Evolutionary conservation across 1,140 invertebrate genomes (phyloP), one percentile per base, ranked within the genome.

Genomic region (Leucophenga varia): DNA sequence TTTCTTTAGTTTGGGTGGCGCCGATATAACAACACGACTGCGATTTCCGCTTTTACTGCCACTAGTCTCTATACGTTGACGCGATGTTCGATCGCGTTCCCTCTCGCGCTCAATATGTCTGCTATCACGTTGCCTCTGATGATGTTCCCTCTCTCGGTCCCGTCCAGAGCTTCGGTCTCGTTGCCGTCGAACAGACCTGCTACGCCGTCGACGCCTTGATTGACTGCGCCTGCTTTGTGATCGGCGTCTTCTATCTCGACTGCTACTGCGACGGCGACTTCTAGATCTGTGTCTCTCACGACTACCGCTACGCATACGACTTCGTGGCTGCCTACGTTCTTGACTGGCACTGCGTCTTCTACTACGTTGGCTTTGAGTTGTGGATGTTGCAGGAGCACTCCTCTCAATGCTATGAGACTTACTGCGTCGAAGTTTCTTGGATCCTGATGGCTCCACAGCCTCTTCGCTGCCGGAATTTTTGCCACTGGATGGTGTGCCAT

Each of bases 1-100:
- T 57, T 74, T 74, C 41, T 73, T 74, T 18, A 73, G 52, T 47
- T 74, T 74, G 10, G 71, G 67, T 16, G 71, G 70, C 13, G 70
- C 70, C 20, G 70, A 73, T 13, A 73, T 73, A 19, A 73, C 65
- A 16, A 73, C 58, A 4, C 65, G 56, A 16, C 61, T 64, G 8
- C 67, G 58, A 51, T 61, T 72, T 3, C 48, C 25, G 4, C 49
- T 45, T 14, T 32, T 50, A 31, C 47, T 59, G 7, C 16, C 40
- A 12, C 36, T 35, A 40, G n/a, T n/a, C n/a, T 51, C 38, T n/a
- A 39, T 28, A 34, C 39, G 42, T 40, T 47, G 37, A 46, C 45
- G 13, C 51, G 42, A 38, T 61, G 51, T 0, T 42, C 39, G 39
- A 12, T 25, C 19, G 12, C 21, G 39, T 17, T 21, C 4, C 4